Percentiles rank a stretch among this genome's conserved stretches.
Conservation (phyloP, 2,888 invertebrate genomes). For the Operophtera brumata region DNA sequence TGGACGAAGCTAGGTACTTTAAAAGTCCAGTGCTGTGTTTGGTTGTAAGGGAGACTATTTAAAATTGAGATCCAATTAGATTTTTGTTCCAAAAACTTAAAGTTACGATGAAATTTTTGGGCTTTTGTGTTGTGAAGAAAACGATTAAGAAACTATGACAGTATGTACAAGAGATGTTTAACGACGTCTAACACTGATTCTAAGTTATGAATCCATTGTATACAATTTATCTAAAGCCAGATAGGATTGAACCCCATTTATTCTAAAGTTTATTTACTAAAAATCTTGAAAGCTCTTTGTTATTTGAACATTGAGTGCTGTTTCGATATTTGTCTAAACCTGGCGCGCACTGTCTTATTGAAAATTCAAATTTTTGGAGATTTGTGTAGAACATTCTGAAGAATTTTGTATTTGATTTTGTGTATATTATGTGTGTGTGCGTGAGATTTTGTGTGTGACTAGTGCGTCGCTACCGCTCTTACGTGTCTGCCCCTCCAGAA, state of each 20-base stretch:
- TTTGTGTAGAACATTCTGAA: conserved; percentile 5
- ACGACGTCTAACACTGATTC: conserved; percentile 48
- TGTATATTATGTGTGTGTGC: conserved; percentile 19
- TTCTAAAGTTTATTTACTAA: conserved; percentile 77
- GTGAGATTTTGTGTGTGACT: conserved; percentile 54
- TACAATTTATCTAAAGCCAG: conserved; percentile 80
- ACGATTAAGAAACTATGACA: conserved; percentile 49
- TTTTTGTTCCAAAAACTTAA: conserved; percentile 35
- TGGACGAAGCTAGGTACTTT: conserved; percentile 1
- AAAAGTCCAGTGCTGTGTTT: not conserved
- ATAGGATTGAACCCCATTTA: conserved; percentile 68
- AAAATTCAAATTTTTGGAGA: not conserved
- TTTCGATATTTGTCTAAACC: conserved; percentile 76
- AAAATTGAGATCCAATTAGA: conserved; percentile 33
- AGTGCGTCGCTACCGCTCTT: conserved; percentile 70
- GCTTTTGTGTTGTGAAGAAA: conserved; percentile 50
- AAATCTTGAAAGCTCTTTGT: conserved; percentile 79
- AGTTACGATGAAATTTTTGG: conserved; percentile 39
- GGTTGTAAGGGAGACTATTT: conserved; percentile 13
- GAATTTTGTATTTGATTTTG: conserved; percentile 15
- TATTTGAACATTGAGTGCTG: conserved; percentile 81
- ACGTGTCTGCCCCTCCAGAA: conserved; percentile 46
- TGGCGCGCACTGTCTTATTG: conserved; percentile 71
- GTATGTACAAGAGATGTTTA: conserved; percentile 56
- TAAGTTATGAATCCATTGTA: conserved; percentile 69